A percentile compares a stretch with the other conserved stretches of the same genome.
Evolutionary conservation across 2,888 invertebrate genomes (phyloP).

Genomic region (Copidosoma aretas): DNA sequence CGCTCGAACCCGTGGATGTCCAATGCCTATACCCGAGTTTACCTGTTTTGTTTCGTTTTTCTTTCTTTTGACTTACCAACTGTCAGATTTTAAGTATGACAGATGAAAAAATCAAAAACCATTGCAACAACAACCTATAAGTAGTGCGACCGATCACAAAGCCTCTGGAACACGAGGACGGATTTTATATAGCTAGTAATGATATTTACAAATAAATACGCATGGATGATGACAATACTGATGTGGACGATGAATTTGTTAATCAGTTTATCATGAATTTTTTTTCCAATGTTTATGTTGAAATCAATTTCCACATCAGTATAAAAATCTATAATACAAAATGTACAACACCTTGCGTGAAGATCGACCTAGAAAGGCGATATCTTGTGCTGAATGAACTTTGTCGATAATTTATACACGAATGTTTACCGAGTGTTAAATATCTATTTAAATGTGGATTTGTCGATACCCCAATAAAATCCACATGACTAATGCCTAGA

Average conservation of each 20-base stretch:
- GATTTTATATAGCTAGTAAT: not conserved
- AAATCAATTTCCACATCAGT: constrained; percentile 1
- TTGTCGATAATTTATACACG: too few species aligned
- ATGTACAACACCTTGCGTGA: constrained; percentile 15
- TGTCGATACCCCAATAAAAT: not conserved
- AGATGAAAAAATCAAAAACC: not conserved
- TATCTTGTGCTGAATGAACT: constrained; percentile 12
- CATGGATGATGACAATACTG: not conserved
- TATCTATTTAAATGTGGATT: not conserved
- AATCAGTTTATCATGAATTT: too few species aligned
- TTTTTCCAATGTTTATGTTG: constrained; percentile 1
- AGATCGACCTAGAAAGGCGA: constrained; percentile 26
- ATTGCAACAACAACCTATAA: not conserved
- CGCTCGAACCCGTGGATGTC: constrained; percentile 27
- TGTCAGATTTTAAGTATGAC: constrained; percentile 29
- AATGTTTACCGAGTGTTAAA: too few species aligned
- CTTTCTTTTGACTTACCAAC: constrained; percentile 10
- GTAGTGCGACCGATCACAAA: constrained; percentile 25
- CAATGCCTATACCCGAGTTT: constrained; percentile 33
- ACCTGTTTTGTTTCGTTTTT: constrained; percentile 31
- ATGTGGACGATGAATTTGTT: constrained; percentile 5
- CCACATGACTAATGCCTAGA: constrained; percentile 8
- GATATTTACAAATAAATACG: not conserved
- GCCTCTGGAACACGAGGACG: constrained; percentile 36
- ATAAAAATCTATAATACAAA: constrained; percentile 23